Evolutionary conservation across 2,113 vertebrate genomes (phyloP).

Genomic region (Cavia porcellus): DNA sequence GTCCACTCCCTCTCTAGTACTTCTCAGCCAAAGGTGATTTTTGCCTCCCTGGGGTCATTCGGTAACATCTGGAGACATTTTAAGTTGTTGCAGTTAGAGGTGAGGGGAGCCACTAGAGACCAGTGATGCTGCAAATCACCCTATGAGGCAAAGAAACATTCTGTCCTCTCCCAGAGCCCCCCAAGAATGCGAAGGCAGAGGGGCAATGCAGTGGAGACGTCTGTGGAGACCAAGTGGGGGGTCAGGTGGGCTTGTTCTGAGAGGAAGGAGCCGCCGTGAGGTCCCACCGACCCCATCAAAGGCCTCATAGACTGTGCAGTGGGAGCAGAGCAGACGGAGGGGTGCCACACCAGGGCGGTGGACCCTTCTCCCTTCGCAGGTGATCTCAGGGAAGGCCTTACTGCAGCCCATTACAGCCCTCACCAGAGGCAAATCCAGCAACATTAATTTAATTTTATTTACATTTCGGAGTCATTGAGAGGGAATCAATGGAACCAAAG

Average conservation of each 20-base stretch:
- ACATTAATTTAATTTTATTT: slow-evolving; percentile 90
- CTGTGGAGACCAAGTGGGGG: neutral
- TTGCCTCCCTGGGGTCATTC: neutral
- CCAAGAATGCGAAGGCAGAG: neutral
- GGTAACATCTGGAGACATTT: neutral
- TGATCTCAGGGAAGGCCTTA: slow-evolving; percentile 74
- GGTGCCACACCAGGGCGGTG: neutral
- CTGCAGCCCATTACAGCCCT: slow-evolving; percentile 81
- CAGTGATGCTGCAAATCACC: neutral
- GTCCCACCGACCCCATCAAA: accelerated
- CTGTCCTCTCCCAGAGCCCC: neutral
- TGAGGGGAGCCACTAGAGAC: neutral
- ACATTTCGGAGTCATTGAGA: slow-evolving; percentile 87
- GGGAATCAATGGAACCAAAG: slow-evolving; percentile 85
- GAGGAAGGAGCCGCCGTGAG: neutral
- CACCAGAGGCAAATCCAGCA: slow-evolving; percentile 85
- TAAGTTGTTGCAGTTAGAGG: neutral
- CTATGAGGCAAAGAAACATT: neutral
- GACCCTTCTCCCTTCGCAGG: neutral
- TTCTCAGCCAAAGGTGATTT: neutral
- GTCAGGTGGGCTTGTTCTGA: neutral
- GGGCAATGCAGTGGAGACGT: neutral
- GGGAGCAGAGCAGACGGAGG: neutral
- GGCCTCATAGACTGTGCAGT: neutral
- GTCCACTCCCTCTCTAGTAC: neutral